Evolutionary conservation across 92 coral and sea anemone genomes (phyloP).

Genomic region (Virgularia gustaviana): DNA sequence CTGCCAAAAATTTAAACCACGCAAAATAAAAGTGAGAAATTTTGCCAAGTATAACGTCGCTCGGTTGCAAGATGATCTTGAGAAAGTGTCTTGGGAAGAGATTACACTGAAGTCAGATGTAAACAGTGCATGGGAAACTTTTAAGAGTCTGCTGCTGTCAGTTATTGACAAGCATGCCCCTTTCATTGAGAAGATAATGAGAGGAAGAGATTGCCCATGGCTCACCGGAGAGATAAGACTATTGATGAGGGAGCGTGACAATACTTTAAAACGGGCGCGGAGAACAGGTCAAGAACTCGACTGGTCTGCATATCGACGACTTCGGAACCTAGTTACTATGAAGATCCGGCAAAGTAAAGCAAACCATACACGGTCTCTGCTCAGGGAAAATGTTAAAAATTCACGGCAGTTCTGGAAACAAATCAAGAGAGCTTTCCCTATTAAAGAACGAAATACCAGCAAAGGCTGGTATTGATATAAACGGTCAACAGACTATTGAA

Average conservation of each 20-base stretch:
- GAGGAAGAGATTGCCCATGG: slow-evolving; percentile 1
- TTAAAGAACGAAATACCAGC: background rate
- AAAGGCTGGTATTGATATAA: too few relatives aligned
- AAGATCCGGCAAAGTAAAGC: background rate
- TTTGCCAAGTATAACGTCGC: too few relatives aligned
- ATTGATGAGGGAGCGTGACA: background rate
- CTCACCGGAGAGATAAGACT: background rate
- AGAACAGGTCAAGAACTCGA: background rate
- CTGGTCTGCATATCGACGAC: background rate
- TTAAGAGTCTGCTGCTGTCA: too few relatives aligned
- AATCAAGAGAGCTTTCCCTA: background rate
- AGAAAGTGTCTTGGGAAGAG: background rate
- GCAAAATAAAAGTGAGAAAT: too few relatives aligned
- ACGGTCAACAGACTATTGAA: background rate
- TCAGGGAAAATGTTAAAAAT: background rate
- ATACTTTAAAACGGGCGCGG: background rate
- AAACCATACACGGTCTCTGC: background rate
- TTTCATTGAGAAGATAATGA: background rate
- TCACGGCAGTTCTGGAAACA: background rate
- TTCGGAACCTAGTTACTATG: background rate
- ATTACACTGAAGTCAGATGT: too few relatives aligned
- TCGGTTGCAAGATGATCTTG: background rate
- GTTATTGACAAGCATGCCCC: slow-evolving; percentile 5
- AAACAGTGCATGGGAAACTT: background rate
- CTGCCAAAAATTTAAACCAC: too few relatives aligned